These are phyloP conservation scores for Limnephilus lunatus DNA, from an alignment of 2,888 invertebrate genomes.

Conservation along the genomic window DNA sequence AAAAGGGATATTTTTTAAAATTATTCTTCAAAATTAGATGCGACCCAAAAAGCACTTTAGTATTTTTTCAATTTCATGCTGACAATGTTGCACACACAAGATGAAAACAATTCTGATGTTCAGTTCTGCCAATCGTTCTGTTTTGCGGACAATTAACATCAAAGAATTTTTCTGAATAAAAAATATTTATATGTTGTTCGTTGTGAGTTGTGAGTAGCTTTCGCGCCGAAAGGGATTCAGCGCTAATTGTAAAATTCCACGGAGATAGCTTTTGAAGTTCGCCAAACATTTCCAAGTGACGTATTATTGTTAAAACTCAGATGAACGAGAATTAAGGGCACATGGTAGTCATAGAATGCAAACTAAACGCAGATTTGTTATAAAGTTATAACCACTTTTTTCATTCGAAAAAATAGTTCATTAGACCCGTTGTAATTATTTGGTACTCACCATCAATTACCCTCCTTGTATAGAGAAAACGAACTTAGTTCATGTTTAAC, in stretches of 20 bases:
- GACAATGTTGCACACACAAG: background rate
- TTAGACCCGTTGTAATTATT: background rate
- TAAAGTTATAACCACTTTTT: background rate
- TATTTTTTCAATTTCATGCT: background rate
- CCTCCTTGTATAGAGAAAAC: background rate
- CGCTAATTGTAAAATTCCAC: constrained; percentile 4
- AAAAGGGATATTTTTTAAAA: background rate
- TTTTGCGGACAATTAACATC: background rate
- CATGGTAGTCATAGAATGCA: background rate
- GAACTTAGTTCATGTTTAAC: background rate
- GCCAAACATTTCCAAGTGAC: background rate
- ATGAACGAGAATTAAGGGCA: background rate
- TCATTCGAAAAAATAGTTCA: background rate
- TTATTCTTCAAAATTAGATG: background rate
- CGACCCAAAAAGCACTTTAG: background rate
- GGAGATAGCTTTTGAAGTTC: constrained; percentile 5
- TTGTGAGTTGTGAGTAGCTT: background rate
- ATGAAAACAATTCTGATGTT: background rate
- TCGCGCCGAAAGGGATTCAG: background rate
- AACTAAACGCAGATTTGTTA: background rate
- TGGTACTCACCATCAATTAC: background rate
- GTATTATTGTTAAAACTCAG: background rate
- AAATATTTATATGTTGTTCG: background rate
- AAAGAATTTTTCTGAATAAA: background rate
- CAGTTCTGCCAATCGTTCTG: background rate